Percentiles rank a stretch among this genome's conserved stretches.
phyloP scores from a whole-genome alignment of 2,888 invertebrate genomes.

The Nowickia ferox region DNA sequence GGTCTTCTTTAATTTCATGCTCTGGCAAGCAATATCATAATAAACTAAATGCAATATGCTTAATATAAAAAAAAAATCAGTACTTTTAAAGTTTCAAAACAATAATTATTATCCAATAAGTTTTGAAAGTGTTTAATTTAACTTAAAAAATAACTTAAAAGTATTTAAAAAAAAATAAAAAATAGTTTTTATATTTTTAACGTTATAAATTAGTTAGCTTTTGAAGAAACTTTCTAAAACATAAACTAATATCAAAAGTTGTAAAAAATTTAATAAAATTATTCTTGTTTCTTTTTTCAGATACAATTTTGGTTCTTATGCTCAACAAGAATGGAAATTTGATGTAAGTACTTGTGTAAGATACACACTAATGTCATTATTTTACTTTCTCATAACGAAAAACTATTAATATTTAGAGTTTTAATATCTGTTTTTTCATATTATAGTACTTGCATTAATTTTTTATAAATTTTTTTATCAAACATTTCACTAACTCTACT shows the following conservation, averaged over 20 bases:
- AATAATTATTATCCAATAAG: background rate
- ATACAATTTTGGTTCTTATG: background rate
- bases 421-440: constrained; percentile 7
- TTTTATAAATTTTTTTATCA: constrained; percentile 22
- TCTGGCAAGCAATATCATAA: constrained; percentile 63
- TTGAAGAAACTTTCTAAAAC: constrained; percentile 6
- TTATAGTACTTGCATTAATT: constrained; percentile 21
- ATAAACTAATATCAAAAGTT: constrained; percentile 28
- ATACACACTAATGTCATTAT: background rate
- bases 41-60: constrained; percentile 55
- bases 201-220: background rate
- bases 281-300: constrained; percentile 42
- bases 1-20: constrained; percentile 69
- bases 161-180: background rate
- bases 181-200: no score
- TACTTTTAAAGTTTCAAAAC: constrained; percentile 12
- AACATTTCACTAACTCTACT: constrained; percentile 56
- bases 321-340: constrained; percentile 51
- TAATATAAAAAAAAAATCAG: constrained; percentile 1
- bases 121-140: background rate
- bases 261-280: constrained; percentile 23
- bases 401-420: constrained; percentile 11
- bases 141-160: background rate
- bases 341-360: constrained; percentile 44
- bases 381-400: background rate